These are phyloP conservation scores for Patiria pectinifera DNA, from an alignment of 53 echinoderm and acorn worm genomes.

Conservation along the genomic window DNA sequence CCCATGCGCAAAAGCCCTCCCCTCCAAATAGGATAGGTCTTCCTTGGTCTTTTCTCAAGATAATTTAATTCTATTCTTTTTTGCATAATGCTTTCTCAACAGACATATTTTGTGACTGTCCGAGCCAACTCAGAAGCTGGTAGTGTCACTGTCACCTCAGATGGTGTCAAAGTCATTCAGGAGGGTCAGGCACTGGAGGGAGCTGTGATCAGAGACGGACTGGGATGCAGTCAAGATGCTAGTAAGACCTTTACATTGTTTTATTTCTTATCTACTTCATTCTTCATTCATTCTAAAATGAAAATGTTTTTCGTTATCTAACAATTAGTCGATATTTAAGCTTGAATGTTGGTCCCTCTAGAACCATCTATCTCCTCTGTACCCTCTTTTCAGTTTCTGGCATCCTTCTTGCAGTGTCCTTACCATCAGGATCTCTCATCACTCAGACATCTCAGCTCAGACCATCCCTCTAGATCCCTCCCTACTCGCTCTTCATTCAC, in stretches of 20 bases:
- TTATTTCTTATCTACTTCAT: not conserved
- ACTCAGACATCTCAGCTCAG: not conserved
- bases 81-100: not conserved
- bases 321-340: no score
- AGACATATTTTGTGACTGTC: slow-evolving; percentile 60
- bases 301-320: no score
- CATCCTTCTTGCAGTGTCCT: no score
- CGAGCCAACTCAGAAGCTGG: slow-evolving; percentile 52
- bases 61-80: not conserved
- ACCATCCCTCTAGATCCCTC: not conserved
- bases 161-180: slow-evolving; percentile 52
- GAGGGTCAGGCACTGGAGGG: slow-evolving; percentile 37
- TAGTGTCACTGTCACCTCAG: slow-evolving; percentile 44
- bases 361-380: no score
- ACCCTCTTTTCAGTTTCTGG: no score
- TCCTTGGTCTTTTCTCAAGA: no score
- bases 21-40: no score
- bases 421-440: no score
- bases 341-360: no score
- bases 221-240: slow-evolving; percentile 38
- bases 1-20: no score
- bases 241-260: not conserved
- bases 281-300: not conserved
- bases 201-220: slow-evolving; percentile 44
- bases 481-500: not conserved